Evolutionary conservation across 2,888 invertebrate genomes (phyloP).

Genomic region (Lissocephala sabroskyi): DNA sequence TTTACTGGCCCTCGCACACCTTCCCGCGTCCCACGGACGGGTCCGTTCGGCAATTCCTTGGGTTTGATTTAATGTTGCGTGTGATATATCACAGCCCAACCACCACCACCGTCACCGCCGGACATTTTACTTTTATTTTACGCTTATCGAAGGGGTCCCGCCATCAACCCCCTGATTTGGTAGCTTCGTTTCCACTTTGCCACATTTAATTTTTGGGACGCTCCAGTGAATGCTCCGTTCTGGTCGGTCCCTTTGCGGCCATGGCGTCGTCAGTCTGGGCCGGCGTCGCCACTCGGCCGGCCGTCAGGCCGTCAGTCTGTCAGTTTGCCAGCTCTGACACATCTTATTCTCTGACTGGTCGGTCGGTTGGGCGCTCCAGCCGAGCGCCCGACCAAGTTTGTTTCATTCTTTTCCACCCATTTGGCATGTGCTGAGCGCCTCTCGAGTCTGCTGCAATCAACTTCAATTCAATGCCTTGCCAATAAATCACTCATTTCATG

Average conservation of each 20-base stretch:
- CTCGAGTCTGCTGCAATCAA: slow-evolving; percentile 54
- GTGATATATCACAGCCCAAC: slow-evolving; percentile 62
- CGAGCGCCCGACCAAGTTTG: background rate
- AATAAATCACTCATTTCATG: slow-evolving; percentile 68
- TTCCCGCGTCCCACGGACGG: slow-evolving; percentile 21
- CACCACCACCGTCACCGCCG: slow-evolving; percentile 11
- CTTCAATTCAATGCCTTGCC: slow-evolving; percentile 56
- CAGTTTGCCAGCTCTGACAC: slow-evolving; percentile 57
- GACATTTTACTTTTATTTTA: slow-evolving; percentile 45
- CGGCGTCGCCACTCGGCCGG: too few species aligned
- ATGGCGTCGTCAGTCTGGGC: slow-evolving; percentile 15
- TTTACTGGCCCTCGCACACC: slow-evolving; percentile 32
- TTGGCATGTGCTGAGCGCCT: background rate
- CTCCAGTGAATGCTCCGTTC: background rate
- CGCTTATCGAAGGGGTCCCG: slow-evolving; percentile 47
- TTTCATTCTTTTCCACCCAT: slow-evolving; percentile 5
- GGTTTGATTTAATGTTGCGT: slow-evolving; percentile 68
- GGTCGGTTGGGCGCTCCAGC: slow-evolving; percentile 3
- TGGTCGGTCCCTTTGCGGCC: slow-evolving; percentile 7
- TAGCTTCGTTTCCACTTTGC: slow-evolving; percentile 44
- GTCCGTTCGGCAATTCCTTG: slow-evolving; percentile 37
- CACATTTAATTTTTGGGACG: slow-evolving; percentile 51
- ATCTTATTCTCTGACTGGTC: slow-evolving; percentile 48
- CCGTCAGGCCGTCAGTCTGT: slow-evolving; percentile 30
- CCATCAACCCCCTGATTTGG: background rate